phyloP scores from a whole-genome alignment of 2,888 invertebrate species.

The Athalia circularis region DNA sequence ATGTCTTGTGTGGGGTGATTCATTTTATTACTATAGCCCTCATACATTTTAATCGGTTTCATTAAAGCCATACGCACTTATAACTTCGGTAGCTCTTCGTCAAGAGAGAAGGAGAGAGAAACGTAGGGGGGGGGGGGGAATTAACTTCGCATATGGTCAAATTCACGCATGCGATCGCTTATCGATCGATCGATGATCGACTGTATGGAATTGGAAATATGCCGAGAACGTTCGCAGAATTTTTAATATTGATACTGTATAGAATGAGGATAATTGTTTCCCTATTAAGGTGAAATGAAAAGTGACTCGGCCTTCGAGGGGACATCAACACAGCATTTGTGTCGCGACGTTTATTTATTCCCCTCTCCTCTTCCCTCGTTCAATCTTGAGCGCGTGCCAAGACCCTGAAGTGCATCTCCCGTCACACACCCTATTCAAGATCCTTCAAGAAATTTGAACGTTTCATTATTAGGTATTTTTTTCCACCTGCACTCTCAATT shows the following conservation, averaged over 20 bases:
- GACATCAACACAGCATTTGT: conserved; percentile 26
- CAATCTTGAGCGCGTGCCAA: conserved; percentile 22
- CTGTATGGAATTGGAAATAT: too few relatives aligned
- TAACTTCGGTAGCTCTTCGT: too few relatives aligned
- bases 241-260: neutral
- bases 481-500: neutral
- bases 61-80: too few relatives aligned
- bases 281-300: conserved; percentile 7
- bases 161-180: too few relatives aligned
- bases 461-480: neutral
- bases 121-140: neutral
- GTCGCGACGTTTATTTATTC: neutral
- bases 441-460: conserved; percentile 5
- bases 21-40: conserved; percentile 24
- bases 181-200: too few relatives aligned
- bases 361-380: conserved; percentile 20
- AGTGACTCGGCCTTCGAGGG: conserved; percentile 32
- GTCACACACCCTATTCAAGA: conserved; percentile 14
- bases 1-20: conserved; percentile 23
- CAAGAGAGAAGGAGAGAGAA: neutral
- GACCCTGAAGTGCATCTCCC: conserved; percentile 6
- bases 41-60: conserved; percentile 28
- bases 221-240: neutral
- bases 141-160: neutral
- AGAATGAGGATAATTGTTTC: neutral